A percentile compares a stretch with the other conserved stretches of the same genome.
These are phyloP conservation scores for Nemoura dubitans DNA, from an alignment of 2,888 invertebrate genomes.

Conservation along the genomic window DNA sequence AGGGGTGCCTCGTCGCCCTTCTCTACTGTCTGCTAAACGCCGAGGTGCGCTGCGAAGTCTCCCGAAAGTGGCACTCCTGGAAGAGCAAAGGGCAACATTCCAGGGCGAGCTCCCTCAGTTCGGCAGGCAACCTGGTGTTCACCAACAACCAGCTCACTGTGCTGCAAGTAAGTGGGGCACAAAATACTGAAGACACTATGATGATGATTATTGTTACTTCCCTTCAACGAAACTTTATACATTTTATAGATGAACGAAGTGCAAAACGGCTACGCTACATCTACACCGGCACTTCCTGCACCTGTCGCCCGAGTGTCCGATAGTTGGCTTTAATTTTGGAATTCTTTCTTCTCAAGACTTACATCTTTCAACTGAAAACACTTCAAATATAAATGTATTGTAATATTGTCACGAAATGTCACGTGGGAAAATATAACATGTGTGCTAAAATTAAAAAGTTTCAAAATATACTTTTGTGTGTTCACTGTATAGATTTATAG, in stretches of 20 bases:
- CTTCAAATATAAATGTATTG: not conserved
- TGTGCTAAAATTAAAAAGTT: too few relatives aligned
- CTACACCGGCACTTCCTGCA: not conserved
- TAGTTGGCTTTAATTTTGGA: not conserved
- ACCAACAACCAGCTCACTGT: not conserved
- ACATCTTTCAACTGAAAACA: not conserved
- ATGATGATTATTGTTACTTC: not conserved
- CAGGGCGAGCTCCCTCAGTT: constrained; percentile 32
- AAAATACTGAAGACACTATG: not conserved
- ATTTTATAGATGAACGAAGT: not conserved
- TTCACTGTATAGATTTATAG: too few relatives aligned
- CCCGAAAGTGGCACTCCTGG: constrained; percentile 43
- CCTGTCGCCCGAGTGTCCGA: not conserved
- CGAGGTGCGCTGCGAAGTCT: constrained; percentile 42
- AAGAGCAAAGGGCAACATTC: not conserved
- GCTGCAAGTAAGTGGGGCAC: not conserved
- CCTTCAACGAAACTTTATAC: too few relatives aligned
- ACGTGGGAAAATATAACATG: too few relatives aligned
- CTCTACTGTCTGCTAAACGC: constrained; percentile 45
- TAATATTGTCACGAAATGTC: not conserved
- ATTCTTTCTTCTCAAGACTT: not conserved
- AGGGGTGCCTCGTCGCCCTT: constrained; percentile 42
- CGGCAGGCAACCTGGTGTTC: not conserved
- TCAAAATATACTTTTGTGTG: too few relatives aligned
- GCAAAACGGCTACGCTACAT: not conserved